Evolutionary conservation across 2,797 vertebrate species (phyloP), one percentile per base, ranked within the genome.

Genomic region (Trematomus bernacchii): DNA sequence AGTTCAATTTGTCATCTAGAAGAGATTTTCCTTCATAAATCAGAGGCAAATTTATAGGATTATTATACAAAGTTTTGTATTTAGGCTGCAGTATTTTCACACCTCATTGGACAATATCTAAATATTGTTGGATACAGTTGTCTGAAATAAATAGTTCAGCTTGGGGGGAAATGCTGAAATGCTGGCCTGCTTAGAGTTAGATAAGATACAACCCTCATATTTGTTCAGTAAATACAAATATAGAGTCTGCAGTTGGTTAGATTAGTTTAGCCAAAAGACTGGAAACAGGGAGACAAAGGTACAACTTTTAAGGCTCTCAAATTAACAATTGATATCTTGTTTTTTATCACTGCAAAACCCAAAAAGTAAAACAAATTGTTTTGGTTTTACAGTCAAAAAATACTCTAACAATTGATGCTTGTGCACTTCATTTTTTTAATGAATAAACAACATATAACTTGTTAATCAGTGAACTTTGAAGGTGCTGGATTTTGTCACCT

Each of bases 1-100:
- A 74, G 80, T 70, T 83, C 71, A 82, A 85, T 90, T 88, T 93
- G 86, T 88, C 76, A 74, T 76, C 65, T 68, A 78, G 68, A 46
- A 50, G 46, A 83, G 63, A 82, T 78, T 72, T 86, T 63, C 53
- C 72, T 71, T 64, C 75, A 76, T 82, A 74, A 73, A 58, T 46
- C 57, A 59, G 23, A 23, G 33, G 55, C 68, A 66, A 69, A 85
- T 72, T 59, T 67, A 71, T 46, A 14, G 13, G 19, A 73, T 68
- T 60, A 77, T 87, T 66, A 71, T 46, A 33, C 30, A 66, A 72
- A 82, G 66, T 68, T 50, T 27, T 40, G 73, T 21, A 66, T 81
- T 82, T 80, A 82, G 68, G 60, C 14, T 5, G 71, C 48, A 77
- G 73, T 53, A 58, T 74, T 85, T 87, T 85, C 59, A 82, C 84